Base-by-base conservation (phyloP, 1,140 invertebrate genomes). In the Drosophila kikkawai region DNA sequence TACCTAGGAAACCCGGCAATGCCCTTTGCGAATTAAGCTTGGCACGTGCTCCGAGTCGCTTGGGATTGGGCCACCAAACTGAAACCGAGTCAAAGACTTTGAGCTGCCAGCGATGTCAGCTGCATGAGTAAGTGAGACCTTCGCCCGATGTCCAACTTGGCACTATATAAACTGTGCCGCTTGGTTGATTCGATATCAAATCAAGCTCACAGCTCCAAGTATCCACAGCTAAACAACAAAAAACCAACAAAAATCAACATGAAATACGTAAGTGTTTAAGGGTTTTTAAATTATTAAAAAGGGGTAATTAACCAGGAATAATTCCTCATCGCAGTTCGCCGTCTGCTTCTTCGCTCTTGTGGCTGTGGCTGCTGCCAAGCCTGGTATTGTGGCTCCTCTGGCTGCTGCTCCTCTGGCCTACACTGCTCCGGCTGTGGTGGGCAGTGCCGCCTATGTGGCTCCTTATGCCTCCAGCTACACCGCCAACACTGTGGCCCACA, bases 391-490 rank as follows among this genome's bases (percentile, higher is more conserved):
- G 53, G 88, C 87, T 56, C 71, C 79, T 51, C 53, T 90, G 56
- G 85, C 80, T 57, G 55, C 82, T 12, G 91, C 91, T 84, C 17
- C 82, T 79, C 1, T 91, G 61, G 88, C 86, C 8, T 91, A 90
- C 57, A 90, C 91, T 11, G 76, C 93, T 11, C 92, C 93, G 1
- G 92, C 93, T 44, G 90, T 92, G 32, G 85, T 92, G 42, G 92
- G 92, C 48, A 82, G 78, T 61, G 91, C 91, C 37, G 93, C 94
- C 70, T 93, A 93, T 57, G 94, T 93, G 15, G 94, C 94, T 66
- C 93, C 94, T 2, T 94, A 94, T 61, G 84, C 84, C 71, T 91
- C 91, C 74, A 92, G 82, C 70, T 93, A 87, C 59, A 66, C 74
- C 32, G 88, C 90, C 32, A 78, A 91, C 56, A 73, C 63, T 4